Percentiles rank a stretch among this genome's conserved stretches.
These are phyloP conservation scores for Malurus cyaneus DNA, from an alignment of 2,113 vertebrate genomes.

Conservation along the genomic window DNA sequence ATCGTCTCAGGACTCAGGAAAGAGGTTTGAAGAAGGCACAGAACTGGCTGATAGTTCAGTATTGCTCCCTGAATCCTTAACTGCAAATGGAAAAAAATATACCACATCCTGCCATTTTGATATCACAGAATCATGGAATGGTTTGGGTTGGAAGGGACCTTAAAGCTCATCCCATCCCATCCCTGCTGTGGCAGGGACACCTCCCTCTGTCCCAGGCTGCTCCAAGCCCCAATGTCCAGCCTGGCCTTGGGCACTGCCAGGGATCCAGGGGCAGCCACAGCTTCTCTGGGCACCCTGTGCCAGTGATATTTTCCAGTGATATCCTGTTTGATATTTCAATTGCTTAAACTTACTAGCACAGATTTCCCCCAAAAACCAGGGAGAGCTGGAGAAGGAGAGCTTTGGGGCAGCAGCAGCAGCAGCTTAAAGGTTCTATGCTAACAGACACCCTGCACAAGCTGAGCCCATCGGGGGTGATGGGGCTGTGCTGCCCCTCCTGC, in stretches of 20 bases:
- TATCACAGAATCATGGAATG: not conserved
- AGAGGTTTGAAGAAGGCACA: not conserved
- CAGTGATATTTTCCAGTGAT: not conserved
- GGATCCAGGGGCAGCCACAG: not conserved
- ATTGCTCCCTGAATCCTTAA: not conserved
- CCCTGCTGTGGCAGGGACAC: not conserved
- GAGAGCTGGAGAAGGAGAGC: not conserved
- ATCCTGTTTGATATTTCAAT: not conserved
- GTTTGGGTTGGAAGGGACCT: not conserved
- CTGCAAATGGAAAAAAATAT: not conserved
- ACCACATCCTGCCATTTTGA: not conserved
- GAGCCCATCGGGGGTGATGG: not conserved
- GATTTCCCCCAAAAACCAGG: not conserved
- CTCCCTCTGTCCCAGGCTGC: not conserved
- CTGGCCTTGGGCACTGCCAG: not conserved
- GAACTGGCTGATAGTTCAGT: not conserved
- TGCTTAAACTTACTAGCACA: not conserved
- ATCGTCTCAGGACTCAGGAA: not conserved
- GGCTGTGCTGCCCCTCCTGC: not conserved
- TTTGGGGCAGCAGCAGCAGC: not conserved
- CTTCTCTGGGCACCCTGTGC: not conserved
- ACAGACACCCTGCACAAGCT: fast-evolving
- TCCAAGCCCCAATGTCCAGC: not conserved
- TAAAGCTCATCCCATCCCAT: not conserved
- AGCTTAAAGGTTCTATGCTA: too few relatives aligned